Evolutionary conservation across 2,888 invertebrate genomes (phyloP).

Genomic region (Drosophila robusta): DNA sequence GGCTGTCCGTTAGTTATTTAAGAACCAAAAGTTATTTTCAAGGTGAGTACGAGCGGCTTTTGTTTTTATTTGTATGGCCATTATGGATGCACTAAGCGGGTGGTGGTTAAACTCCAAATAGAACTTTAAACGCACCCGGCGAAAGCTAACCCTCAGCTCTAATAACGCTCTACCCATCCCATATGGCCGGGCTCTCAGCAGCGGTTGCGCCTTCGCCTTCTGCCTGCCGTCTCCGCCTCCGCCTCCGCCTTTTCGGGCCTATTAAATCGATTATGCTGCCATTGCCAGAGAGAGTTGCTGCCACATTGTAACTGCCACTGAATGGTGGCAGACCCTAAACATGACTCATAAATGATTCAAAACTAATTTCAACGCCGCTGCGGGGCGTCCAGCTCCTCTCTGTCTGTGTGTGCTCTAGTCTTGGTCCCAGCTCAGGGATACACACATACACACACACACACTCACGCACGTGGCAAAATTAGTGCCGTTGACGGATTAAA

Average conservation of each 20-base stretch:
- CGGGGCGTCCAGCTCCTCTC: conserved; percentile 57
- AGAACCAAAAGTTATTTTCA: conserved; percentile 99
- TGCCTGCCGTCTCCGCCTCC: conserved; percentile 4
- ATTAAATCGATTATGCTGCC: conserved; percentile 75
- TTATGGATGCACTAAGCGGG: conserved; percentile 10
- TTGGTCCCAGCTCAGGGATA: conserved; percentile 39
- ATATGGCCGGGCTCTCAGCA: conserved; percentile 52
- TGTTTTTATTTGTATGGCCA: background rate
- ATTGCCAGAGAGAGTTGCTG: conserved; percentile 26
- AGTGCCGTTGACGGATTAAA: conserved; percentile 69
- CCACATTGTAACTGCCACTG: conserved; percentile 48
- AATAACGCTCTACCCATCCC: conserved; percentile 31
- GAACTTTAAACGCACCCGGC: conserved; percentile 19
- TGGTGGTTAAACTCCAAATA: conserved; percentile 13
- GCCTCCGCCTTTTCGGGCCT: conserved; percentile 53
- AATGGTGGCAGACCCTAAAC: conserved; percentile 70
- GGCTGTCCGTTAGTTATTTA: conserved; percentile 98
- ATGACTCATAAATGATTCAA: conserved; percentile 82
- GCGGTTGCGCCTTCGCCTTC: conserved; percentile 4
- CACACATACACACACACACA: conserved; percentile 22
- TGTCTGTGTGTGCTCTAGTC: conserved; percentile 21
- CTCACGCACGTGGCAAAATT: conserved; percentile 66
- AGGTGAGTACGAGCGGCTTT: conserved; percentile 88
- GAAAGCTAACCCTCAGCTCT: conserved; percentile 8
- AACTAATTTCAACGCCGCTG: conserved; percentile 75